Base-by-base conservation (phyloP, 2,888 invertebrate genomes). In the Apotomis betuletana region DNA sequence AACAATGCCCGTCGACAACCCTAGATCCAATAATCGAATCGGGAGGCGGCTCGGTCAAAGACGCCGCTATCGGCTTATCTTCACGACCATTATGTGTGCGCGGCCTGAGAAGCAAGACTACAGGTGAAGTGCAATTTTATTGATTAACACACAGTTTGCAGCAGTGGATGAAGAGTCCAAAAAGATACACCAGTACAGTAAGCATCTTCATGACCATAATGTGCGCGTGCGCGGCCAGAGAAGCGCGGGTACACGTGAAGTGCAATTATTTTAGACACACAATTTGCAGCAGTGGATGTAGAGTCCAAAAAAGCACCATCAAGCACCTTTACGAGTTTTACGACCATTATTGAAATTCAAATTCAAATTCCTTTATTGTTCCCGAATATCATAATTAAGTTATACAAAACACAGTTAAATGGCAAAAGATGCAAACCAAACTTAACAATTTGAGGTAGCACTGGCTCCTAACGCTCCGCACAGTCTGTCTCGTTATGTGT, bases 1-100 rank as follows among this genome's bases (percentile, higher is more conserved):
- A 15, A 64, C 41, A 46, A 55, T 8, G 9, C 10, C 55, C 60
- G 41, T 2, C n/a, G 83, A 0, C 87, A 90, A 65, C 90, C 90
- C 90, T 91, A 84, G 5, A 51, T 12, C 78, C 83, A 84, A 88
- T 90, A 86, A 86, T 83, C 83, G 81, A 83, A 82, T 83, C 82
- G 77, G 77, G 83, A 85, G 85, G 86, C 88, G 90, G 88, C 86
- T 77, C 75, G 72, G 74, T 81, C 88, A 91, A 91, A 91, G 90
- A 78, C 73, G 78, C 84, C 84, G 87, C 83, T 79, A 74, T 75
- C 75, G 77, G 79, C 83, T 83, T 90, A 89, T 89, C 89, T 84
- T 74, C 80, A 69, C 79, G 73, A 70, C 69, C 79, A 81, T 80
- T 77, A 79, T 65, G 46, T 78, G 68, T 80, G 77, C 76, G 78